Percentiles rank a stretch among this genome's conserved stretches.
These are phyloP conservation scores for Papilio elwesi DNA, from an alignment of 2,888 invertebrate species.

Conservation along the genomic window DNA sequence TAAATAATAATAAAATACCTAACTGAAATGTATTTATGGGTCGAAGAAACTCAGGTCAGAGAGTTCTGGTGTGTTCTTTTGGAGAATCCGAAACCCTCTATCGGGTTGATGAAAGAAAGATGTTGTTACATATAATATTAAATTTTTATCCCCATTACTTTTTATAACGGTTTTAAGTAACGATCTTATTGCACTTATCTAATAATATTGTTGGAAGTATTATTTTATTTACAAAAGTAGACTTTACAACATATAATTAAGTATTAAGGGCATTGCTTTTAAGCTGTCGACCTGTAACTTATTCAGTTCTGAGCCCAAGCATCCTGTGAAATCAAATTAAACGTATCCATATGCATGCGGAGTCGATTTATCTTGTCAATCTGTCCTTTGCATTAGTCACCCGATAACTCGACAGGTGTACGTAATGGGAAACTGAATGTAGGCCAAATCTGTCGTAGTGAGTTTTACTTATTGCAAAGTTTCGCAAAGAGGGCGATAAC, in stretches of 20 bases:
- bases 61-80: too few relatives aligned
- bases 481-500: too few relatives aligned
- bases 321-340: constrained; percentile 24
- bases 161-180: too few relatives aligned
- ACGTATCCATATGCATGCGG: constrained; percentile 3
- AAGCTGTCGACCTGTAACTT: constrained; percentile 7
- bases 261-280: neutral
- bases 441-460: neutral
- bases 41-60: too few relatives aligned
- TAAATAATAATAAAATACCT: too few relatives aligned
- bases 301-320: neutral
- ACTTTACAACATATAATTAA: neutral
- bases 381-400: neutral
- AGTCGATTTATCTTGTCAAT: constrained; percentile 30
- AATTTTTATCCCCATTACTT: too few relatives aligned
- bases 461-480: neutral
- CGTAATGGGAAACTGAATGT: constrained; percentile 15
- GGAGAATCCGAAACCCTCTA: too few relatives aligned
- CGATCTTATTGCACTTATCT: neutral
- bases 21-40: too few relatives aligned
- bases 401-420: neutral
- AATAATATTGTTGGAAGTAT: neutral
- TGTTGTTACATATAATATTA: too few relatives aligned
- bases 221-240: neutral
- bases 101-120: too few relatives aligned